These are phyloP conservation scores for Cephalotes varians DNA, from an alignment of 2,888 invertebrate species.

Conservation along the genomic window DNA sequence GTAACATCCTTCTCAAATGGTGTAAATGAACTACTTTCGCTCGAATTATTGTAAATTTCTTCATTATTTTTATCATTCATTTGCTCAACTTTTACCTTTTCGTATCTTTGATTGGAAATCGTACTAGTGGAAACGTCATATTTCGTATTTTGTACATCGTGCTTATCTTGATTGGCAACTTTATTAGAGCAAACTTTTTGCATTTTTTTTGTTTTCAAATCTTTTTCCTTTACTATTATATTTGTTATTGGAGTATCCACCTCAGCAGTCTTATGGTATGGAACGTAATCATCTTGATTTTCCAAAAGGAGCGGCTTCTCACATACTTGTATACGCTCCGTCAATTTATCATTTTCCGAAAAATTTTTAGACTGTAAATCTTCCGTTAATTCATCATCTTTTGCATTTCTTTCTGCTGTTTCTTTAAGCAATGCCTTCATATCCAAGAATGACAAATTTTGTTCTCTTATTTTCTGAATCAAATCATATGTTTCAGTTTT, in stretches of 20 bases:
- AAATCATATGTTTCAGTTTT: constrained; percentile 57
- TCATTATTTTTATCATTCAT: neutral
- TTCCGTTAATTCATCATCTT: neutral
- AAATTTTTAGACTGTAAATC: constrained; percentile 16
- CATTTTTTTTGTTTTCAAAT: neutral
- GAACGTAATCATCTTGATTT: neutral
- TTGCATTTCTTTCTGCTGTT: neutral
- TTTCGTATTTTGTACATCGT: neutral
- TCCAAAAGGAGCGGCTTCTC: neutral
- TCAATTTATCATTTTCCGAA: neutral
- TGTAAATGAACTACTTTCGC: neutral
- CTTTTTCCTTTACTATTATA: neutral
- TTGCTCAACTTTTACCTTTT: neutral
- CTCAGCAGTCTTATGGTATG: neutral
- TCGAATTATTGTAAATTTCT: neutral
- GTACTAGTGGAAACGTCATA: neutral
- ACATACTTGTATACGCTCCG: neutral
- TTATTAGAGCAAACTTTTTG: neutral
- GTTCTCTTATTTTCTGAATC: constrained; percentile 57
- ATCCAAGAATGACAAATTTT: constrained; percentile 32
- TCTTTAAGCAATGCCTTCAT: constrained; percentile 50
- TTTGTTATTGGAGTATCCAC: neutral
- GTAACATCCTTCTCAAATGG: neutral
- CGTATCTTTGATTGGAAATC: neutral
- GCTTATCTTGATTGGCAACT: neutral